These are phyloP conservation scores for Enchytraeus crypticus DNA, from an alignment of 2,888 invertebrate species.

Conservation along the genomic window DNA sequence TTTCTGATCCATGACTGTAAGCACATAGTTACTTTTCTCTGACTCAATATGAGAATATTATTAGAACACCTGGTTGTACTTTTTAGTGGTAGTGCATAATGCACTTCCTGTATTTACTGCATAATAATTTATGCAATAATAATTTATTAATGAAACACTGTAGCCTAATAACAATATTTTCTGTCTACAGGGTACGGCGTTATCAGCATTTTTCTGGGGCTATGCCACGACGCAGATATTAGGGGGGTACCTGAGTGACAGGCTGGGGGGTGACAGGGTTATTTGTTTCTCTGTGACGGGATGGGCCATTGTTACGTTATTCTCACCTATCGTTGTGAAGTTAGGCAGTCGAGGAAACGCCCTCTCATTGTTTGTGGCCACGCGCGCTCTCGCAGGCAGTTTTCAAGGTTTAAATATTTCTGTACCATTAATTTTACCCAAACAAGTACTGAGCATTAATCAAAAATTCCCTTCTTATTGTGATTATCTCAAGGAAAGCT, in stretches of 20 bases:
- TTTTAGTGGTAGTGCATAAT: too few species aligned
- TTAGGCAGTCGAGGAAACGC: conserved; percentile 48
- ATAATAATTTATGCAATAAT: too few species aligned
- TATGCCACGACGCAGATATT: conserved; percentile 58
- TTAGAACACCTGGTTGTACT: too few species aligned
- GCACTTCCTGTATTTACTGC: too few species aligned
- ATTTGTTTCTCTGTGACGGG: conserved; percentile 57
- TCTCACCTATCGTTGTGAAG: conserved; percentile 40
- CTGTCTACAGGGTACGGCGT: conserved; percentile 55
- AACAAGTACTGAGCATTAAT: too few species aligned
- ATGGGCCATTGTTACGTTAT: conserved; percentile 45
- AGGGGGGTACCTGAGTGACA: conserved; percentile 51
- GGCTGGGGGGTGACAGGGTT: conserved; percentile 60
- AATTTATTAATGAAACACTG: too few species aligned
- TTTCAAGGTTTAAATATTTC: conserved; percentile 61
- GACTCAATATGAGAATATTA: too few species aligned
- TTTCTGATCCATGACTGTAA: too few species aligned
- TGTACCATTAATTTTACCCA: background rate
- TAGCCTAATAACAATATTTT: too few species aligned
- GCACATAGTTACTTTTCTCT: too few species aligned
- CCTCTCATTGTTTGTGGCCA: conserved; percentile 55
- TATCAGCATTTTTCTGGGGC: conserved; percentile 68
- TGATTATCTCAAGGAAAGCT: too few species aligned
- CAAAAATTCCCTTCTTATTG: background rate
- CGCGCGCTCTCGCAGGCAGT: conserved; percentile 59